Base-by-base conservation (phyloP, 2,113 vertebrate species). In the Argyrosomus japonicus region DNA sequence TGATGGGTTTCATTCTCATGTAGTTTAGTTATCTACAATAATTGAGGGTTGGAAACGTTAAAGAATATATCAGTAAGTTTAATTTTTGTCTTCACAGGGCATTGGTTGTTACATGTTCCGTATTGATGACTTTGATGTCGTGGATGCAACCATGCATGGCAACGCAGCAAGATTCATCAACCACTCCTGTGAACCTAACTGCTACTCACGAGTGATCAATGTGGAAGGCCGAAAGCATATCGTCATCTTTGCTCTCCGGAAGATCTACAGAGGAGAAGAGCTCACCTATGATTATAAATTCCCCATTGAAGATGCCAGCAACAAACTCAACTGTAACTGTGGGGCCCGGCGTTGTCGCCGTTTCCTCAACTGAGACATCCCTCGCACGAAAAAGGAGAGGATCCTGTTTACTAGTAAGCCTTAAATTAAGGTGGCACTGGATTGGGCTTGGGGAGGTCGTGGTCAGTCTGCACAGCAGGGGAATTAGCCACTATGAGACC, bases 71-170 rank as follows among this genome's bases (percentile, higher is more conserved):
- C 7, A 23, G 10, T 13, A 18, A 5, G 14, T 45, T 23, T 29
- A 0, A 4, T 54, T 51, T 80, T 36, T 72, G 11, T 36, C 21
- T 43, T 27, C 0, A 1, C 88, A 98, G 97, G 97, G 97, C 23
- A 98, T 98, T 0, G 97, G 97, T 75, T 98, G 97, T 90, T 98
- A 98, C 93, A 98, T 98, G 97, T 98, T 98, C 92, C 97, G 97
- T 57, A 98, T 98, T 1, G 97, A 98, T 13, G 97, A 98, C 92
- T 98, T 98, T 12, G 97, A 98, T 0, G 97, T 98, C 73, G 97
- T 98, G 81, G 97, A 98, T 1, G 97, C 97, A 13, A 98, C 97
- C 0, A 97, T 98, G 97, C 97, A 98, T 0, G 97, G 97, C 50
- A 98, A 98, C 0, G 97, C 97, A 0, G 97, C 97, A 0, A 94